phyloP scores from a whole-genome alignment of 2,888 invertebrate species.

The Thecophora atra region DNA sequence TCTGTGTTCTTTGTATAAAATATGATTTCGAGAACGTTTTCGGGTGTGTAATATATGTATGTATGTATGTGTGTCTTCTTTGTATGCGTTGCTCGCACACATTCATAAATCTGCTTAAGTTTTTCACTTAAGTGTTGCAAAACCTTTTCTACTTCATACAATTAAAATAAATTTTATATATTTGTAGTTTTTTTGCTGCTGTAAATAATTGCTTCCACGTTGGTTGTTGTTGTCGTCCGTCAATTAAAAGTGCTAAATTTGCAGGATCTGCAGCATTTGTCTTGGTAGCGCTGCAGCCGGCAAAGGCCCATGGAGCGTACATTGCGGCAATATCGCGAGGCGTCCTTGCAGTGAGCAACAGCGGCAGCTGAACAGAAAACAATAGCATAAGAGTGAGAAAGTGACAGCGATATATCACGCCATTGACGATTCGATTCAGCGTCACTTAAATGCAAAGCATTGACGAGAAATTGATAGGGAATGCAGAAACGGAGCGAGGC shows the following conservation, averaged over 20 bases:
- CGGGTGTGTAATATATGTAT: no score
- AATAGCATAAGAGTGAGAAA: neutral
- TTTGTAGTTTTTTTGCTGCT: constrained; percentile 24
- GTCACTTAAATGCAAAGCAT: no score
- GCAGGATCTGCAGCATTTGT: constrained; percentile 90
- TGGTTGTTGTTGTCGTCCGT: constrained; percentile 26
- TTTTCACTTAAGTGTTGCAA: neutral
- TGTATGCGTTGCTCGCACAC: neutral
- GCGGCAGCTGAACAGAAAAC: constrained; percentile 48
- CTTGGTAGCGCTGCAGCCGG: constrained; percentile 81
- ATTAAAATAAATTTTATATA: constrained; percentile 13
- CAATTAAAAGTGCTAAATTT: constrained; percentile 49
- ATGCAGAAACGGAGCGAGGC: neutral
- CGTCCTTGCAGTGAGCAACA: constrained; percentile 80
- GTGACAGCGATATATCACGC: no score
- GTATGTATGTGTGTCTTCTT: neutral
- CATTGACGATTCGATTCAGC: neutral
- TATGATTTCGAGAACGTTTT: neutral
- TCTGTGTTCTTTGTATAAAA: no score
- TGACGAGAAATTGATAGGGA: neutral
- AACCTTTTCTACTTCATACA: neutral
- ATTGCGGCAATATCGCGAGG: constrained; percentile 86
- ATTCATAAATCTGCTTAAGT: neutral
- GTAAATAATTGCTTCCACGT: constrained; percentile 42
- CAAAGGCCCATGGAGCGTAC: constrained; percentile 90